A percentile compares a stretch with the other conserved stretches of the same genome.
These are phyloP conservation scores for Cynodonichthys magdalenae DNA, from an alignment of 2,797 vertebrate species.

Conservation along the genomic window DNA sequence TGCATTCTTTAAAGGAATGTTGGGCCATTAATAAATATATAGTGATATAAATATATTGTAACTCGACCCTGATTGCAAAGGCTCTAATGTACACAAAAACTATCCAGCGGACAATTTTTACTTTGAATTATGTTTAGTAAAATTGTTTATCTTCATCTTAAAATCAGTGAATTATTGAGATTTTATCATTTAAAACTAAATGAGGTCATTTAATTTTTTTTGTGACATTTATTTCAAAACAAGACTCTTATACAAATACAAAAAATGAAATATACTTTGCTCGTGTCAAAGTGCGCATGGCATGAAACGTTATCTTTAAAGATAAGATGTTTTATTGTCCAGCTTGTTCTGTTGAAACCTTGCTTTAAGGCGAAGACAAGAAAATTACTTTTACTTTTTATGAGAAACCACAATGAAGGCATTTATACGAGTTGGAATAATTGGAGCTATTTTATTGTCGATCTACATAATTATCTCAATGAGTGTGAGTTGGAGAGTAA, in stretches of 20 bases:
- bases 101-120: background rate
- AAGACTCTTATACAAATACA: too few species aligned
- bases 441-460: slow-evolving; percentile 13
- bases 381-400: background rate
- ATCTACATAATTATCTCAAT: slow-evolving; percentile 17
- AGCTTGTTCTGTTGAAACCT: background rate
- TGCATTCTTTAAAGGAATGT: too few species aligned
- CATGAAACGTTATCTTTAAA: slow-evolving; percentile 10
- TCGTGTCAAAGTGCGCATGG: background rate
- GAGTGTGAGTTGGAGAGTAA: background rate
- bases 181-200: too few species aligned
- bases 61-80: too few species aligned
- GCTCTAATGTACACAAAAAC: too few species aligned
- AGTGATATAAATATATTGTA: too few species aligned
- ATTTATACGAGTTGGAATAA: background rate
- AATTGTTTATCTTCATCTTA: background rate
- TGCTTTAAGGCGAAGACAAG: background rate
- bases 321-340: slow-evolving; percentile 22
- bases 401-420: slow-evolving; percentile 24
- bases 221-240: too few species aligned
- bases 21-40: too few species aligned
- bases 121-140: slow-evolving; percentile 9
- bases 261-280: background rate
- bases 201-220: too few species aligned
- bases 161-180: too few species aligned